Evolutionary conservation across 2,797 vertebrate species (phyloP).

Genomic region (Crenichthys baileyi): DNA sequence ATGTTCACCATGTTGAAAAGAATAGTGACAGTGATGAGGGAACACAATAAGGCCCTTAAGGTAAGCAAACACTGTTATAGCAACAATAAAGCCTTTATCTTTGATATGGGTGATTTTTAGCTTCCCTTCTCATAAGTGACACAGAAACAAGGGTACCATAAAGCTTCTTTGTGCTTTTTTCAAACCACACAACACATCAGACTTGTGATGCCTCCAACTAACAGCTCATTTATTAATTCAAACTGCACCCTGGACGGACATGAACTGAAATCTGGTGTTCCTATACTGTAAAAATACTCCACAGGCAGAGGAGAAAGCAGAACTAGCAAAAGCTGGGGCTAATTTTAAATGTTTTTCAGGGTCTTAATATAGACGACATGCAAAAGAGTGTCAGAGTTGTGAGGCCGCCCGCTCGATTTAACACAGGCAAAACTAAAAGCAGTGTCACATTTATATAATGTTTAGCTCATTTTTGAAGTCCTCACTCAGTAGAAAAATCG

Average conservation of each 20-base stretch:
- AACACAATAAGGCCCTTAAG: conserved; percentile 56
- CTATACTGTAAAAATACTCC: conserved; percentile 64
- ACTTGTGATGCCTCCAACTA: conserved; percentile 2
- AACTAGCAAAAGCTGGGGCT: conserved; percentile 78
- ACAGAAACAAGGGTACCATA: conserved; percentile 6
- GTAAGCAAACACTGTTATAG: conserved; percentile 27
- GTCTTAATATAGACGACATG: conserved; percentile 83
- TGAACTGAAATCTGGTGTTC: conserved; percentile 65
- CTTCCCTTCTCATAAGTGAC: conserved; percentile 13
- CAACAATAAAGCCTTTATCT: conserved; percentile 18
- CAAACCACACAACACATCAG: conserved; percentile 28
- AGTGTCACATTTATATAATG: conserved; percentile 74
- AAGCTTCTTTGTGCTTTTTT: not conserved
- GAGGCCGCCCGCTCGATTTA: conserved; percentile 77
- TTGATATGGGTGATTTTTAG: conserved; percentile 23
- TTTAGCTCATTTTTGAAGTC: conserved; percentile 44
- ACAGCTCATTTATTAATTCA: conserved; percentile 23
- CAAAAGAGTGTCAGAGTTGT: conserved; percentile 80
- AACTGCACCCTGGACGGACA: conserved; percentile 31
- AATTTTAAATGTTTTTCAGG: conserved; percentile 81
- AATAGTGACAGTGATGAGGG: conserved; percentile 47
- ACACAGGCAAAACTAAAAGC: conserved; percentile 76
- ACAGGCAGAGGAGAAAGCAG: conserved; percentile 68
- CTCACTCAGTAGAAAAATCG: conserved; percentile 29
- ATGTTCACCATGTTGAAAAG: conserved; percentile 36